These are phyloP conservation scores for Dasypus novemcinctus DNA, from an alignment of 2,113 vertebrate species.

Conservation along the genomic window DNA sequence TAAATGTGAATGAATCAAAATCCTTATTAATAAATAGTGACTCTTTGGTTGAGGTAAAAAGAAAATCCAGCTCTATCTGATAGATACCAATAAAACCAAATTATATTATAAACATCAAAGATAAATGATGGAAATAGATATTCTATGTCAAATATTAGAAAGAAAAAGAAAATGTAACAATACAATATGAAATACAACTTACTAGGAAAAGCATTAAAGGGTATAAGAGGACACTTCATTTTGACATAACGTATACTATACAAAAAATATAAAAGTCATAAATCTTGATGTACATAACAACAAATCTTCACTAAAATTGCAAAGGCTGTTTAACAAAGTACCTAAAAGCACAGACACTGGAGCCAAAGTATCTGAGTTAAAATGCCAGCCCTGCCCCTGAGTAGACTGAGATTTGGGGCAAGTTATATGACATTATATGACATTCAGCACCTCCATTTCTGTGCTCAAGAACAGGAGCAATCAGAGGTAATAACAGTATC, in stretches of 20 bases:
- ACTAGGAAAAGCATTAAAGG: background rate
- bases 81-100: background rate
- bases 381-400: background rate
- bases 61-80: background rate
- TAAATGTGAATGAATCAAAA: constrained; percentile 30
- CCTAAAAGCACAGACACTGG: background rate
- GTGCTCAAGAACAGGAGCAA: background rate
- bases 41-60: background rate
- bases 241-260: background rate
- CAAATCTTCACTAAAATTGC: background rate
- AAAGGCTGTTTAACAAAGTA: background rate
- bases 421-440: background rate
- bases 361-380: background rate
- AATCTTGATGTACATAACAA: background rate
- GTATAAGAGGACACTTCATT: background rate
- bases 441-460: background rate
- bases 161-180: background rate
- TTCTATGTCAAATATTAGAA: background rate
- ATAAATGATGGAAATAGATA: background rate
- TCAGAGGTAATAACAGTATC: background rate
- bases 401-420: background rate
- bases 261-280: background rate
- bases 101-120: constrained; percentile 5
- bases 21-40: background rate
- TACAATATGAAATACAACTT: background rate